Evolutionary conservation across 1,140 invertebrate genomes (phyloP).

Genomic region (Drosophila gunungcola): DNA sequence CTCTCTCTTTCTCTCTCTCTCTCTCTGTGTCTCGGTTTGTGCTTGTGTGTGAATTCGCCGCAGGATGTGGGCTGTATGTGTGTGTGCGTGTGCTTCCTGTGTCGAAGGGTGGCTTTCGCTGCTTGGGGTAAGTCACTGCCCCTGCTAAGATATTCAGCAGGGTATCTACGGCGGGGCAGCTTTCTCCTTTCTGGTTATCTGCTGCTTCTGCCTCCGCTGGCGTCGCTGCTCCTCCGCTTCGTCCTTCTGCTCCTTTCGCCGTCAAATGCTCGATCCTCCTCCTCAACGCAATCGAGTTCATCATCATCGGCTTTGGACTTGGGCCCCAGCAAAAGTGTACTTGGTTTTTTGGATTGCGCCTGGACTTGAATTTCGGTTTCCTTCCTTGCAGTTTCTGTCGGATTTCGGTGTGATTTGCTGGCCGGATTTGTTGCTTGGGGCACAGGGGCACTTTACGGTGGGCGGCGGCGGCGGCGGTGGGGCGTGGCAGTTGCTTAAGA

Average conservation of each 20-base stretch:
- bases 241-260: conserved; percentile 59
- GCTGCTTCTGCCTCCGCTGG: conserved; percentile 69
- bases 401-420: conserved; percentile 63
- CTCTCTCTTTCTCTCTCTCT: conserved; percentile 43
- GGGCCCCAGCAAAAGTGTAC: conserved; percentile 23
- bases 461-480: conserved; percentile 24
- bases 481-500: conserved; percentile 38
- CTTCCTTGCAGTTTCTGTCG: conserved; percentile 77
- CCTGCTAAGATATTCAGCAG: conserved; percentile 79
- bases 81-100: conserved; percentile 65
- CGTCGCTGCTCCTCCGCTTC: conserved; percentile 28
- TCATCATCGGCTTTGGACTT: conserved; percentile 59
- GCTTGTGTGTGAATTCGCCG: conserved; percentile 67
- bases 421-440: conserved; percentile 57
- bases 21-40: conserved; percentile 16
- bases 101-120: conserved; percentile 72
- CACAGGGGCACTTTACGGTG: conserved; percentile 45
- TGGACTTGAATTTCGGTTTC: conserved; percentile 77
- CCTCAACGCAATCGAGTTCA: conserved; percentile 43
- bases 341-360: conserved; percentile 38
- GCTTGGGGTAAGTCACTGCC: conserved; percentile 65
- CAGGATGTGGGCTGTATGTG: conserved; percentile 59
- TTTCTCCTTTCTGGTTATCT: conserved; percentile 53
- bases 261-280: conserved; percentile 71
- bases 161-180: conserved; percentile 66